Conservation (phyloP, 2,113 vertebrate genomes). For the Myrmecobius fasciatus region DNA sequence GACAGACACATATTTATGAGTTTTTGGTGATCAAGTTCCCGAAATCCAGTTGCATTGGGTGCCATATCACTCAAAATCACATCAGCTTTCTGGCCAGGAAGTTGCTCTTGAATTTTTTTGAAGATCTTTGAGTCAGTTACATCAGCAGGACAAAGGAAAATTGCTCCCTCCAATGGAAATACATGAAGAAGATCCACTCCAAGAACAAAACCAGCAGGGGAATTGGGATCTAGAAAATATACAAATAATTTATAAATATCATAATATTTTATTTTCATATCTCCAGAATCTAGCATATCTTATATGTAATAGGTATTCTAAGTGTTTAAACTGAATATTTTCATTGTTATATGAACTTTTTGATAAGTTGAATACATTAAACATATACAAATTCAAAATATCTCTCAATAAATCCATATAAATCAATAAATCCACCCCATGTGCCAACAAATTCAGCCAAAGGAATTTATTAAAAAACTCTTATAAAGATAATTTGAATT, state of each 20-base stretch:
- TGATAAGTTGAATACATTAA: not conserved
- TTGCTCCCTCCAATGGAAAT: slow-evolving; percentile 89
- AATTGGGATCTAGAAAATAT: slow-evolving; percentile 83
- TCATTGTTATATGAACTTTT: not conserved
- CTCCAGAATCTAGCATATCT: too few species aligned
- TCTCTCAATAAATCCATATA: not conserved
- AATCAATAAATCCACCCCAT: not conserved
- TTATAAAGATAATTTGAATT: not conserved
- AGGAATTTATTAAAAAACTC: not conserved
- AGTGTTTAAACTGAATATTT: not conserved
- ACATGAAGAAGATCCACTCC: slow-evolving; percentile 92
- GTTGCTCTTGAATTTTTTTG: slow-evolving; percentile 83
- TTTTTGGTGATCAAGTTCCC: slow-evolving; percentile 92
- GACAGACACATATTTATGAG: slow-evolving; percentile 88
- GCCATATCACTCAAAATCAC: slow-evolving; percentile 97
- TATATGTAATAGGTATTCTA: too few species aligned
- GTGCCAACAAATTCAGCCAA: not conserved
- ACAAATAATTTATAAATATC: not conserved
- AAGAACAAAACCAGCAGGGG: slow-evolving; percentile 88
- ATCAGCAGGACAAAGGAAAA: slow-evolving; percentile 89
- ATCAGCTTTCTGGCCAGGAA: slow-evolving; percentile 87
- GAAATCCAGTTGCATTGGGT: slow-evolving; percentile 93
- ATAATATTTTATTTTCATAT: too few species aligned
- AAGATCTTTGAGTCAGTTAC: slow-evolving; percentile 84
- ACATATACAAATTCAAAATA: not conserved